Evolutionary conservation across 2,113 vertebrate genomes (phyloP).

Genomic region (Albula goreensis): DNA sequence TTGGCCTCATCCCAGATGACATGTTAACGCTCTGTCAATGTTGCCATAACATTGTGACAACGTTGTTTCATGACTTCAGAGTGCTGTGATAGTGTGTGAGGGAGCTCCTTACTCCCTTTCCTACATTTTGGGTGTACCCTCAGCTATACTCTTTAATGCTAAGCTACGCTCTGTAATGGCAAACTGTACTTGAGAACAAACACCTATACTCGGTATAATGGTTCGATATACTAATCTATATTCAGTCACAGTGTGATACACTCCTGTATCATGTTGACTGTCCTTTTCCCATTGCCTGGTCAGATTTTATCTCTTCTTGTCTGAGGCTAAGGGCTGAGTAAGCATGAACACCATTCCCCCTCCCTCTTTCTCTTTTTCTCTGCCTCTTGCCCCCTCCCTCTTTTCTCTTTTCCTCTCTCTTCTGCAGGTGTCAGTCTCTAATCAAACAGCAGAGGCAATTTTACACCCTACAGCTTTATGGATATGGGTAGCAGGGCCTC

Average conservation of each 20-base stretch:
- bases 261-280: no score
- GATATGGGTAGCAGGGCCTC: slow-evolving; percentile 67
- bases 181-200: not conserved
- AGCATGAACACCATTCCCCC: not conserved
- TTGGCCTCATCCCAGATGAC: not conserved
- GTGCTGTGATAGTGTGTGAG: no score
- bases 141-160: not conserved
- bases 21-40: not conserved
- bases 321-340: not conserved
- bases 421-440: slow-evolving; percentile 73
- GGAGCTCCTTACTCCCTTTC: not conserved
- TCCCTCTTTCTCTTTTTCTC: slow-evolving; percentile 38
- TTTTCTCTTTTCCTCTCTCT: slow-evolving; percentile 35
- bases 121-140: not conserved
- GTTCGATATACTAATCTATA: not conserved
- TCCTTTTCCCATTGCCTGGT: no score
- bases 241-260: not conserved
- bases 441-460: slow-evolving; percentile 84
- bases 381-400: slow-evolving; percentile 45
- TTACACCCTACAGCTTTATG: slow-evolving; percentile 82
- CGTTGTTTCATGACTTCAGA: not conserved
- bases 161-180: not conserved
- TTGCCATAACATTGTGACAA: not conserved
- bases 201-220: not conserved
- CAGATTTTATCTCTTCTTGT: no score